These are phyloP conservation scores for Thunnus thynnus DNA, from an alignment of 2,113 vertebrate species.

Conservation along the genomic window DNA sequence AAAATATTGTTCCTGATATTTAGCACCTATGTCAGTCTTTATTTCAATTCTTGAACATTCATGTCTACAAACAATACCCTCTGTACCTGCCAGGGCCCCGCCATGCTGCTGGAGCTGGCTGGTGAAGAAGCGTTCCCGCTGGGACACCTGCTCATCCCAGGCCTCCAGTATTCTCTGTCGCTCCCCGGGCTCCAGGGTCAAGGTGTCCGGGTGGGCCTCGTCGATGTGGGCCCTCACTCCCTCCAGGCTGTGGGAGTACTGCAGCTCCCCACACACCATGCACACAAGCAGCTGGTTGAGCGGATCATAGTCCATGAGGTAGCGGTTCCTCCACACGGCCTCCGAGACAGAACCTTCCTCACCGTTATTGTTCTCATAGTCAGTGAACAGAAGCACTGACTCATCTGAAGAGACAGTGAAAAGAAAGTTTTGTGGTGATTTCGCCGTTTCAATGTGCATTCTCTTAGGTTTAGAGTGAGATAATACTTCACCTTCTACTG, in stretches of 20 bases:
- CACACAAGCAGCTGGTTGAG: slow-evolving; percentile 88
- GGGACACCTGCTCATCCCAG: slow-evolving; percentile 89
- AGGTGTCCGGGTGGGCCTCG: slow-evolving; percentile 88
- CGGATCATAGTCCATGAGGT: slow-evolving; percentile 89
- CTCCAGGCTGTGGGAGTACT: slow-evolving; percentile 83
- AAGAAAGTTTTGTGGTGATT: background rate
- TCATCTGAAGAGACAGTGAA: slow-evolving; percentile 54
- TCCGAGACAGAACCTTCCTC: slow-evolving; percentile 66
- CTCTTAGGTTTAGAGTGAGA: background rate
- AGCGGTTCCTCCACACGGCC: slow-evolving; percentile 81
- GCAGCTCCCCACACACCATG: slow-evolving; percentile 91
- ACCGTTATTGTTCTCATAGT: slow-evolving; percentile 32
- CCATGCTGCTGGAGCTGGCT: slow-evolving; percentile 82
- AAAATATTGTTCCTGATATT: too few relatives aligned
- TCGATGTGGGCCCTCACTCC: slow-evolving; percentile 86
- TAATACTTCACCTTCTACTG: slow-evolving; percentile 59
- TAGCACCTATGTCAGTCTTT: too few relatives aligned
- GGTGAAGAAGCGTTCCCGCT: slow-evolving; percentile 84
- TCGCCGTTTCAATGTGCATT: background rate
- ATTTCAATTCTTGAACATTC: too few relatives aligned
- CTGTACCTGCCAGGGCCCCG: slow-evolving; percentile 58
- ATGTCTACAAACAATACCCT: too few relatives aligned
- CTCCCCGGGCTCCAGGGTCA: slow-evolving; percentile 82
- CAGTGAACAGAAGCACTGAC: slow-evolving; percentile 42
- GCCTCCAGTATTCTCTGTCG: slow-evolving; percentile 86